phyloP scores from a whole-genome alignment of 2,888 invertebrate species.

The Microplitis manilae region DNA sequence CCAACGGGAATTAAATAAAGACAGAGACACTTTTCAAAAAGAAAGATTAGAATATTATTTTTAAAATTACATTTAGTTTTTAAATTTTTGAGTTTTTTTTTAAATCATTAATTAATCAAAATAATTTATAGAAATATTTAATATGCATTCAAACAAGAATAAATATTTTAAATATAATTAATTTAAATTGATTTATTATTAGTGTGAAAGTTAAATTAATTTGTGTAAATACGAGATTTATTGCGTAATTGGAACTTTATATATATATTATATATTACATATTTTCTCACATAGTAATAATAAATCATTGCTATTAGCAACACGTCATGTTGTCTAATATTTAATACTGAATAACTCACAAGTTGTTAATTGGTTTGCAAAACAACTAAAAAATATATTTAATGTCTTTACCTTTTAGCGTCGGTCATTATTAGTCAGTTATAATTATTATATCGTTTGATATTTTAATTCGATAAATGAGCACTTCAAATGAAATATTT shows the following conservation, averaged over 20 bases:
- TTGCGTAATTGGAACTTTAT: background rate
- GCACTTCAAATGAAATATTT: background rate
- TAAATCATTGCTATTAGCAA: slow-evolving; percentile 11
- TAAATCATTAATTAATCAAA: no score
- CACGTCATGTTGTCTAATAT: background rate
- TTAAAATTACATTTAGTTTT: background rate
- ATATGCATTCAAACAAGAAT: background rate
- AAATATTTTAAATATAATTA: background rate
- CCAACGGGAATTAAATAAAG: slow-evolving; percentile 18
- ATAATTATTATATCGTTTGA: background rate
- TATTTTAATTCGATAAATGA: background rate
- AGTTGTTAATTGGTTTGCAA: background rate
- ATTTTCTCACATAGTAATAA: background rate
- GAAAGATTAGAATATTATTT: background rate
- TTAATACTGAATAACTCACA: background rate
- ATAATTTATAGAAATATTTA: background rate
- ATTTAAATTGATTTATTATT: background rate
- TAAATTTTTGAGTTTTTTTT: background rate
- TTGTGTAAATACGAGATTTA: background rate
- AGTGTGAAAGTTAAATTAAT: background rate
- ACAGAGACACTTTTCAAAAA: background rate
- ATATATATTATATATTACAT: background rate
- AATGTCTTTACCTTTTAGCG: background rate
- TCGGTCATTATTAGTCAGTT: background rate
- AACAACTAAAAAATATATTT: background rate